These are phyloP conservation scores for Camelus dromedarius DNA, from an alignment of 2,113 vertebrate species.

Conservation along the genomic window DNA sequence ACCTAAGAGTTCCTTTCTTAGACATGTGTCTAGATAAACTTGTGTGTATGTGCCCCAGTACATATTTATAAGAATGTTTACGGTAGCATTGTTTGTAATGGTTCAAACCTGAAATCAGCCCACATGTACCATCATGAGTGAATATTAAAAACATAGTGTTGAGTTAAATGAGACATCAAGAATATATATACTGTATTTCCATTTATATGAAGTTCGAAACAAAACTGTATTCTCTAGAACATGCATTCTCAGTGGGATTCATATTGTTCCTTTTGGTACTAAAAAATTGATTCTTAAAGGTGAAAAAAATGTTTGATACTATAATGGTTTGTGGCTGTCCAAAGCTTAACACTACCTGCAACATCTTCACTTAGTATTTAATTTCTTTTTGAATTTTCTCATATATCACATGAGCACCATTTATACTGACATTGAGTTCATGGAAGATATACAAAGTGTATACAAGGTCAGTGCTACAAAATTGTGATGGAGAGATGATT, in stretches of 20 bases:
- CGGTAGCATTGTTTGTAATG: neutral
- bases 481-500: neutral
- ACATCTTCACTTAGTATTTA: neutral
- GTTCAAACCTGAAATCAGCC: neutral
- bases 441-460: neutral
- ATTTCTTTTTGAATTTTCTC: conserved; percentile 39
- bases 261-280: neutral
- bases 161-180: neutral
- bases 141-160: neutral
- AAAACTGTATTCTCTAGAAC: neutral
- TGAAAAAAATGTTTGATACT: neutral
- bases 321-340: neutral
- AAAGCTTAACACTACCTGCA: neutral
- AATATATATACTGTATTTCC: neutral
- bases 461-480: neutral
- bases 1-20: neutral
- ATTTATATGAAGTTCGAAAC: neutral
- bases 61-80: neutral
- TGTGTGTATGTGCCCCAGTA: neutral
- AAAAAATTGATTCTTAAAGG: neutral
- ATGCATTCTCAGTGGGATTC: neutral
- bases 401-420: neutral
- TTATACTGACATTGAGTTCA: neutral
- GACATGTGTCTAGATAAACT: neutral
- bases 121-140: neutral